A percentile compares a stretch with the other conserved stretches of the same genome.
phyloP scores from a whole-genome alignment of 2,113 vertebrate genomes.

The Cyanoliseus patagonus region DNA sequence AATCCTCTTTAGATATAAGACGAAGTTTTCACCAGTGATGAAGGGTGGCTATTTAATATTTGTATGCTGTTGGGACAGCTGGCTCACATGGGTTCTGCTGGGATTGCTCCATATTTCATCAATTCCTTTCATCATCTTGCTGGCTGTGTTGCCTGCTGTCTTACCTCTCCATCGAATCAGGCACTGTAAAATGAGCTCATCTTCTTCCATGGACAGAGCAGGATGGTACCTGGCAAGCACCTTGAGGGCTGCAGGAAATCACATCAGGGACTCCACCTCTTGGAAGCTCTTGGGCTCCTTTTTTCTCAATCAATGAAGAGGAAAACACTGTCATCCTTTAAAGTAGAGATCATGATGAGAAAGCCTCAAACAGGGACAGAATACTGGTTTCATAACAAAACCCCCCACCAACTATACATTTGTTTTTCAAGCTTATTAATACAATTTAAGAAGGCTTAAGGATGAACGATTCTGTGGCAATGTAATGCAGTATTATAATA shows the following conservation, averaged over 20 bases:
- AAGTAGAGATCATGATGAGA: background rate
- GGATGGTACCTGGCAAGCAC: background rate
- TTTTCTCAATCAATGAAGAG: background rate
- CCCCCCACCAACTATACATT: background rate
- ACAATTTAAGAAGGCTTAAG: background rate
- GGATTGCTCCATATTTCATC: background rate
- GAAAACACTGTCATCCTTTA: background rate
- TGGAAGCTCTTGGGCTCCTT: background rate
- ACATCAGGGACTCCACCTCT: background rate
- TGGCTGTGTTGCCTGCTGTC: background rate
- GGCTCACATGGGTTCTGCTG: background rate
- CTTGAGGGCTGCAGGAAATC: background rate
- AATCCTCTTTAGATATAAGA: background rate
- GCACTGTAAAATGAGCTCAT: background rate
- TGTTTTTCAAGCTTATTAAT: slow-evolving; percentile 3
- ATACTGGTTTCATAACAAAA: background rate
- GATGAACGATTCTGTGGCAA: background rate
- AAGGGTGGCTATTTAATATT: background rate
- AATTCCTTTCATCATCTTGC: background rate
- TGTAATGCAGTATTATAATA: slow-evolving; percentile 25
- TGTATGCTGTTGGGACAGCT: background rate
- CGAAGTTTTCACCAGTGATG: background rate
- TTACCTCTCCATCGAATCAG: background rate
- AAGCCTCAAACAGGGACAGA: background rate
- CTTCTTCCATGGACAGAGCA: background rate